A percentile compares a stretch with the other conserved stretches of the same genome.
Evolutionary conservation across 2,797 vertebrate genomes (phyloP).

Genomic region (Chlorospingus semifuscus): DNA sequence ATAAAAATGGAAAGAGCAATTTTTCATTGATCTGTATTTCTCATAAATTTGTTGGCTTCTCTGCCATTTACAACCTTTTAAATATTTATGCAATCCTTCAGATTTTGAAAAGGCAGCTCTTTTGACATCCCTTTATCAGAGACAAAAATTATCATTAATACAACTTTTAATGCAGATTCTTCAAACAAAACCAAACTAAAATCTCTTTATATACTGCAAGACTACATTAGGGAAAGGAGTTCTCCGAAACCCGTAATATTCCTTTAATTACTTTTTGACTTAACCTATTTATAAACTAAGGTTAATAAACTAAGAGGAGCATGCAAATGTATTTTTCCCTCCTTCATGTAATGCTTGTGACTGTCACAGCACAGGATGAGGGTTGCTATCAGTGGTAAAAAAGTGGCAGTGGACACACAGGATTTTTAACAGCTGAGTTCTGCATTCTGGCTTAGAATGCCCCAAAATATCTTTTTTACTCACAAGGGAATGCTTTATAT

Average conservation of each 20-base stretch:
- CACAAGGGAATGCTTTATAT: not conserved
- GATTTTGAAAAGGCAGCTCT: not conserved
- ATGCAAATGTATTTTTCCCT: not conserved
- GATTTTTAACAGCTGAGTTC: not conserved
- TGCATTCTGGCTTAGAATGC: not conserved
- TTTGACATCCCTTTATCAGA: not conserved
- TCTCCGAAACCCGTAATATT: not conserved
- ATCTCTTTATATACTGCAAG: not conserved
- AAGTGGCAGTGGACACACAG: not conserved
- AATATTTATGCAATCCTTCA: not conserved
- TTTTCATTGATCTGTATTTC: not conserved
- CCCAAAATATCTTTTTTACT: not conserved
- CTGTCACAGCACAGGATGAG: not conserved
- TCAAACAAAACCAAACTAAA: not conserved
- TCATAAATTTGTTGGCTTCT: not conserved
- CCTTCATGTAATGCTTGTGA: not conserved
- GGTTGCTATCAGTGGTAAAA: not conserved
- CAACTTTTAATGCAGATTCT: not conserved
- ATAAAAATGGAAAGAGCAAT: not conserved
- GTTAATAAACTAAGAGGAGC: not conserved
- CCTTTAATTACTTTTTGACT: slow-evolving; percentile 1
- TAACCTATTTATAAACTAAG: not conserved
- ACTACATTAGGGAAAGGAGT: not conserved
- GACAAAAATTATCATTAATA: not conserved
- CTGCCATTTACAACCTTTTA: not conserved